Conservation (phyloP, 2,888 invertebrate species). For the Campoplex capitator region DNA sequence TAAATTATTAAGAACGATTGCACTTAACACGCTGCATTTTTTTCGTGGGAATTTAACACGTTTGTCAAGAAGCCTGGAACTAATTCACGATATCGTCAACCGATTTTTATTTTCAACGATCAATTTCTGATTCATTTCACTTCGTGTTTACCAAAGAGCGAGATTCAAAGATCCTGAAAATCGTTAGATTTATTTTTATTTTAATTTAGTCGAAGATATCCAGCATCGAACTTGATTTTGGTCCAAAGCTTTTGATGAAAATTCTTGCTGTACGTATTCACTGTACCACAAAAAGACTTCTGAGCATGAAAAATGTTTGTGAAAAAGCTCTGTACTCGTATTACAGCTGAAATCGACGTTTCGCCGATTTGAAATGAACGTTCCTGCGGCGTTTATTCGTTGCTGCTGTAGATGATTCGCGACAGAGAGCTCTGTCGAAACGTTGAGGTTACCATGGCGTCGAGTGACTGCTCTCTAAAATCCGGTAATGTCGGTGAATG, state of each 20-base stretch:
- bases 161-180: neutral
- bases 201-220: neutral
- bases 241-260: neutral
- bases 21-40: neutral
- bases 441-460: slow-evolving; percentile 2
- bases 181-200: neutral
- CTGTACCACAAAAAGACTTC: too few species aligned
- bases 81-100: neutral
- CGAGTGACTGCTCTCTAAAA: slow-evolving; percentile 1
- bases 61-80: neutral
- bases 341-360: neutral
- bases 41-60: neutral
- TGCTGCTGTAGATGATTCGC: neutral
- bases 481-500: neutral
- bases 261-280: neutral
- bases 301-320: too few species aligned
- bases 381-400: neutral
- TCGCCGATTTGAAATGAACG: neutral
- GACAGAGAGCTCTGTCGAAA: neutral
- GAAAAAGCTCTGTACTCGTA: too few species aligned
- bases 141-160: neutral
- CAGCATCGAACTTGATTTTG: neutral
- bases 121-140: neutral
- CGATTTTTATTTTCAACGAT: neutral
- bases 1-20: neutral